Base-by-base conservation (phyloP, 2,888 invertebrate species). In the Cephus spinipes region DNA sequence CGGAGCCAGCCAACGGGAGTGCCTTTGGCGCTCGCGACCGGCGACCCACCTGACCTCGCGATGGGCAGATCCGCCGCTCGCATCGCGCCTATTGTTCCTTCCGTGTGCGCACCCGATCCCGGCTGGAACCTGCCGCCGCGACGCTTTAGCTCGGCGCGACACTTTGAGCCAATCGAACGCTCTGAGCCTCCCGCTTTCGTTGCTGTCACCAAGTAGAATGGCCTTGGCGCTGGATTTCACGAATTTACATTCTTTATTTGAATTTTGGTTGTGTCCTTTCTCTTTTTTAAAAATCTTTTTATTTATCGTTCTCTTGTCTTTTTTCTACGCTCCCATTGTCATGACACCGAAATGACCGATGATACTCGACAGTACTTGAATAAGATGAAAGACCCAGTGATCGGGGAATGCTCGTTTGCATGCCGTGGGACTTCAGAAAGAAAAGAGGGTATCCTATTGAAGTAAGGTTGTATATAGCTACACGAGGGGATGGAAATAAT, bases 41-140 rank as follows among this genome's bases (percentile, higher is more conserved):
- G 82, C 85, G 82, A 84, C 73, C 83, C 83, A 87, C 86, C 87
- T 87, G 87, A 87, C 84, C 84, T 78, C 81, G 87, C 87, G 86
- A 87, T 87, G 86, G 87, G 83, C 83, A 81, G 84, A 85, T 82
- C 83, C 69, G 40, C 71, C 71, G 71, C 31, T 32, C 31, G 71
- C 71, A 71, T 33, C 31, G 71, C 11, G 71, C 31, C 31, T 71
- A 71, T 71, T 71, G 71, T 71, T 71, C 31, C 71, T 71, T 71
- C 71, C 71, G 71, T 33, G 74, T 40, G 36, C 74, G 68, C 33
- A 33, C 55, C 15, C 11, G 74, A 77, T 36, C 11, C n/a, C 73
- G 55, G 32, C 55, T 73, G 40, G 40, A 69, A 55, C n/a, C 40
- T 11, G n/a, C 40, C 12, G 30, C 31, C 23, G 40, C 71, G 31